phyloP scores from a whole-genome alignment of 2,113 vertebrate genomes.

The Podilymbus podiceps region DNA sequence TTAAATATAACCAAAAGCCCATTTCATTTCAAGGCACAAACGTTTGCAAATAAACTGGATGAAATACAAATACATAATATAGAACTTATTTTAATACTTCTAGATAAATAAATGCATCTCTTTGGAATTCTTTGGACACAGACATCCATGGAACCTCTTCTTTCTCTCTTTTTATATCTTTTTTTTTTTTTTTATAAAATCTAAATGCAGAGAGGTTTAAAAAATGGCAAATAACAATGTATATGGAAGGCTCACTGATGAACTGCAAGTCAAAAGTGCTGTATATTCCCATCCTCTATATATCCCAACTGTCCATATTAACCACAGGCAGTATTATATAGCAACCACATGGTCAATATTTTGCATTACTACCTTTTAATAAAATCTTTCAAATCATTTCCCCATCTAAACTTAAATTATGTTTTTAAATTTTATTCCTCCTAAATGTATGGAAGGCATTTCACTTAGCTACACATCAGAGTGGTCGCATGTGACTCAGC shows the following conservation, averaged over 20 bases:
- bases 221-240: constrained; percentile 54
- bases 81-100: constrained; percentile 54
- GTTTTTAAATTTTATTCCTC: constrained; percentile 49
- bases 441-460: constrained; percentile 55
- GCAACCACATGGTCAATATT: constrained; percentile 41
- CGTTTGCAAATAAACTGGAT: constrained; percentile 58
- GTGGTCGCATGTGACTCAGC: constrained; percentile 44
- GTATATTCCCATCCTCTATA: constrained; percentile 33
- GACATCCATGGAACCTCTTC: constrained; percentile 56
- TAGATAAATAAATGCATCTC: constrained; percentile 65
- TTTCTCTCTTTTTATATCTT: constrained; percentile 51
- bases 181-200: constrained; percentile 40
- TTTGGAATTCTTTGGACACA: constrained; percentile 65
- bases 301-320: constrained; percentile 14
- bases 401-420: constrained; percentile 63
- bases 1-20: constrained; percentile 35
- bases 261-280: constrained; percentile 67
- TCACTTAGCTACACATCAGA: constrained; percentile 51
- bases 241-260: constrained; percentile 53
- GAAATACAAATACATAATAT: constrained; percentile 42
- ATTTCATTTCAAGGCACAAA: constrained; percentile 67
- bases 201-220: constrained; percentile 53
- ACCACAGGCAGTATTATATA: constrained; percentile 50
- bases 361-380: constrained; percentile 64
- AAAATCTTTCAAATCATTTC: constrained; percentile 62